These are phyloP conservation scores for Peromyscus leucopus DNA, from an alignment of 2,113 vertebrate species.

Conservation along the genomic window DNA sequence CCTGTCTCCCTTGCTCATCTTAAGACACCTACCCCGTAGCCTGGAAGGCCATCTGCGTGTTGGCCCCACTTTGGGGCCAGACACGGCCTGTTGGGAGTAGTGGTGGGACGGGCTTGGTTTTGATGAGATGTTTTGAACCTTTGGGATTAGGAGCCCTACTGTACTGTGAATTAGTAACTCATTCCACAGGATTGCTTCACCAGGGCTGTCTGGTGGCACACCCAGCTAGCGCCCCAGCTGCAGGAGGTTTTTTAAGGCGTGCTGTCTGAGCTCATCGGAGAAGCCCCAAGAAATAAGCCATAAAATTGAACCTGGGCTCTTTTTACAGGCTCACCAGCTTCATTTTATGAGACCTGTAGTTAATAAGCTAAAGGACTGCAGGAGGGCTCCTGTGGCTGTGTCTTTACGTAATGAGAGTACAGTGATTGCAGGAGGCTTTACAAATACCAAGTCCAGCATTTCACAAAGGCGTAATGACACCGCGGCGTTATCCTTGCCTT, in stretches of 20 bases:
- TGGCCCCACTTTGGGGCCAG: not conserved
- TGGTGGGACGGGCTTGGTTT: not conserved
- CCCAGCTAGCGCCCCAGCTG: constrained; percentile 44
- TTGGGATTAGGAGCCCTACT: not conserved
- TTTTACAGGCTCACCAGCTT: not conserved
- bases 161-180: not conserved
- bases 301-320: not conserved
- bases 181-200: not conserved
- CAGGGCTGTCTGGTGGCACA: not conserved
- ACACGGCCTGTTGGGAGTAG: not conserved
- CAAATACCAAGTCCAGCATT: not conserved
- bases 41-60: not conserved
- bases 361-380: constrained; percentile 47
- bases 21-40: not conserved
- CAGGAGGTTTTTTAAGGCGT: not conserved
- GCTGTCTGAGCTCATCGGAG: not conserved
- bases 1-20: not conserved
- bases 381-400: not conserved
- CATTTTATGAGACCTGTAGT: constrained; percentile 56
- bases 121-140: constrained; percentile 1
- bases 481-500: too few species aligned
- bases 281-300: constrained; percentile 28
- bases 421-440: constrained; percentile 44
- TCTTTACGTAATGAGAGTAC: constrained; percentile 12
- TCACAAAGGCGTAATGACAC: not conserved